Percentiles rank a stretch among this genome's conserved stretches.
Conservation (phyloP, 2,113 vertebrate species). For the Ailurus styani region DNA sequence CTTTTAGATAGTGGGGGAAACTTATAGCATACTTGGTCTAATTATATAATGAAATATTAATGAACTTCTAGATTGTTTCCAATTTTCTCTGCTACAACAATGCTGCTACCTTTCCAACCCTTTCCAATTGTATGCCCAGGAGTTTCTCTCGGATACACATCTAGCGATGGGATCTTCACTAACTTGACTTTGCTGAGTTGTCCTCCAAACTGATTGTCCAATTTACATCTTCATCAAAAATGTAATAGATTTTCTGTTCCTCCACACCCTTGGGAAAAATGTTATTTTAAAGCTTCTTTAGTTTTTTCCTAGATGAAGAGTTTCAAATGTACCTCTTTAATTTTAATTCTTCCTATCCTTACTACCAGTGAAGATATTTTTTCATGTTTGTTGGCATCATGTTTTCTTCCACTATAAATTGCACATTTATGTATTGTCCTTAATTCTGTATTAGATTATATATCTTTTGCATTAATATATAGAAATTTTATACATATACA, state of each 20-base stretch:
- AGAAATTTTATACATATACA: neutral
- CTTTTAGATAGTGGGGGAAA: neutral
- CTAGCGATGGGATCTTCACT: neutral
- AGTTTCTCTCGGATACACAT: neutral
- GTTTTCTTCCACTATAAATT: neutral
- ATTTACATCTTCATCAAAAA: neutral
- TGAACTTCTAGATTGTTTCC: neutral
- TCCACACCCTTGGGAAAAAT: neutral
- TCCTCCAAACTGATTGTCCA: neutral
- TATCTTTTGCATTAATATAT: neutral
- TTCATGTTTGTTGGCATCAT: neutral
- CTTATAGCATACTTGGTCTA: neutral
- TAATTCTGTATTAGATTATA: neutral
- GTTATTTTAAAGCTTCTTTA: neutral
- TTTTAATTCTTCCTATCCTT: neutral
- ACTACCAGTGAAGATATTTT: neutral
- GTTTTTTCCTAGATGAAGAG: neutral
- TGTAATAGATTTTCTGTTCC: neutral
- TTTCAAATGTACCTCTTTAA: neutral
- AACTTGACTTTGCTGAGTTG: neutral
- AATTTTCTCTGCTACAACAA: neutral
- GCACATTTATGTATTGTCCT: neutral
- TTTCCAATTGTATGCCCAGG: neutral
- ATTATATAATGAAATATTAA: neutral
- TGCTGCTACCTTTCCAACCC: neutral